phyloP scores from a whole-genome alignment of 1,140 invertebrate species.

The Campodea augens region DNA sequence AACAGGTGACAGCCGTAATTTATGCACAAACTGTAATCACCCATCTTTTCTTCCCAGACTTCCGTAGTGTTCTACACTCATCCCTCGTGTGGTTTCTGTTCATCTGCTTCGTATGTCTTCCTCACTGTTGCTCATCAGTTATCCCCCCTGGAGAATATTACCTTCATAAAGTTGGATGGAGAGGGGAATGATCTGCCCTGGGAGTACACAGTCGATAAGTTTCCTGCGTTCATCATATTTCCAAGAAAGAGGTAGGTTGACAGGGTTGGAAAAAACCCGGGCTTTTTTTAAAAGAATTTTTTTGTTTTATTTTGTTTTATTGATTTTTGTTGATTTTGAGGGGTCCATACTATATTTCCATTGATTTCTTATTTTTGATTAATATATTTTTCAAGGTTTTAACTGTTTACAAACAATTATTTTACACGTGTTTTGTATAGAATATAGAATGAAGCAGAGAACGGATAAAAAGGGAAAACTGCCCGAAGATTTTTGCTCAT shows the following conservation, averaged over 20 bases:
- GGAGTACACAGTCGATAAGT: slow-evolving; percentile 51
- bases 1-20: background rate
- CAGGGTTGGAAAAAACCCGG: too few species aligned
- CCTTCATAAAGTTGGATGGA: slow-evolving; percentile 52
- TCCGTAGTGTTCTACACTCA: slow-evolving; percentile 47
- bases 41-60: slow-evolving; percentile 32
- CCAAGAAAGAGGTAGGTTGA: slow-evolving; percentile 36
- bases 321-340: too few species aligned
- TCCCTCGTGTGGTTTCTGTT: slow-evolving; percentile 51
- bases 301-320: too few species aligned
- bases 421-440: too few species aligned
- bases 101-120: slow-evolving; percentile 38
- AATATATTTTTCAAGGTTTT: too few species aligned
- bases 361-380: too few species aligned
- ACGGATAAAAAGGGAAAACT: too few species aligned
- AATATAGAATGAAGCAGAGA: too few species aligned
- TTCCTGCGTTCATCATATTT: slow-evolving; percentile 54
- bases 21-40: slow-evolving; percentile 5
- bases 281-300: too few species aligned
- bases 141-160: slow-evolving; percentile 28
- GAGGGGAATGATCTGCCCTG: slow-evolving; percentile 60
- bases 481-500: too few species aligned
- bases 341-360: too few species aligned
- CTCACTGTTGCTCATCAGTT: slow-evolving; percentile 43
- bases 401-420: too few species aligned